Evolutionary conservation across 1,140 invertebrate genomes (phyloP), one percentile per base, ranked within the genome.

Genomic region (Colletes gigas): DNA sequence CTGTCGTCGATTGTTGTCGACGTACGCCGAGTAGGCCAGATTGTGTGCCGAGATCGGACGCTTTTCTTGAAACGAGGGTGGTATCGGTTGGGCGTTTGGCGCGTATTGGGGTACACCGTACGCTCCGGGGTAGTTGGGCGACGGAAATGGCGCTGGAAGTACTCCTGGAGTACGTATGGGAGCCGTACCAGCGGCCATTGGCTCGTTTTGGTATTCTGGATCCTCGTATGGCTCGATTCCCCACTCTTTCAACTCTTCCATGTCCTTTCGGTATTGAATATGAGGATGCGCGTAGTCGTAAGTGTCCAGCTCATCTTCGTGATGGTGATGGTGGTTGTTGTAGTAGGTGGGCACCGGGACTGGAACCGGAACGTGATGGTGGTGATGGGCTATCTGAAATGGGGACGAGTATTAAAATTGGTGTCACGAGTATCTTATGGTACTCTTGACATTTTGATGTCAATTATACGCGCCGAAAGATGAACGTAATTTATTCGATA

Each of bases 341-440:
- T 89, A 87, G 47, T 85, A 83, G 6, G 90, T 78, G 41, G 93
- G 93, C 0, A 94, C 84, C 7, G 93, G 91, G 7, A 94, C 93
- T 6, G 93, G 93, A 41, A 94, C 93, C n/a, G 93, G 94, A 5
- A 94, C 91, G 84, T 94, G 94, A 76, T 94, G 94, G 88, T 94
- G 94, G 70, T 94, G 94, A 86, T 94, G 94, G 0, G 93, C 93
- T 47, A 94, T 89, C 94, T 94, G 85, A 15, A 89, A 91, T 57
- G 44, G 81, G 54, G 50, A 73, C 55, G 41, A 82, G 73, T 52
- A 65, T 77, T 39, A 59, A 71, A 55, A 19, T 5, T 47, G 41
- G n/a, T 55, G 21, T 6, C 5, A 52, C 14, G 9, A 4, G 1
- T 52, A 52, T 60, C 30, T 30, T 30, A 0, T 30, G 30, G 30